Evolutionary conservation across 2,113 vertebrate genomes (phyloP).

Genomic region (Echinops telfairi): DNA sequence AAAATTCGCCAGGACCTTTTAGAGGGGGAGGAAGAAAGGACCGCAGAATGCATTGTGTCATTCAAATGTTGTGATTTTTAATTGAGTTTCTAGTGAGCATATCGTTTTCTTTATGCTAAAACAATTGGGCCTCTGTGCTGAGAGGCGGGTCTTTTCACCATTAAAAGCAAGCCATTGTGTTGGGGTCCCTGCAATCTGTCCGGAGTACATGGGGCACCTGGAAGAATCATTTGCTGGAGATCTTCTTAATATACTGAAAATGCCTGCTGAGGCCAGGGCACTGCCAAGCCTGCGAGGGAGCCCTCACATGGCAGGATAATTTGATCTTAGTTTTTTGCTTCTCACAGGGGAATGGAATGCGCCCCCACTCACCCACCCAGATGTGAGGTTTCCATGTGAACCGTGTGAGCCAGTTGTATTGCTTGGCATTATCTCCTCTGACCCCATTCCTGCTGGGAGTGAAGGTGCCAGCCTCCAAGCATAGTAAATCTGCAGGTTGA

Average conservation of each 20-base stretch:
- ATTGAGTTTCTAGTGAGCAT: slow-evolving; percentile 21
- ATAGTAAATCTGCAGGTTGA: slow-evolving; percentile 57
- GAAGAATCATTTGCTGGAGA: neutral
- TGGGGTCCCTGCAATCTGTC: slow-evolving; percentile 27
- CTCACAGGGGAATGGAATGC: too few relatives aligned
- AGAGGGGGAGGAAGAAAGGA: neutral
- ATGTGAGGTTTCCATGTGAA: neutral
- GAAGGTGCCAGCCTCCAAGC: slow-evolving; percentile 51
- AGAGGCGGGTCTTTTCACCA: neutral
- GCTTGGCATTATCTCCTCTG: neutral
- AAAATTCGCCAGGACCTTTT: neutral
- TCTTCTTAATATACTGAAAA: slow-evolving; percentile 13
- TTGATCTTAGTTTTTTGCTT: neutral
- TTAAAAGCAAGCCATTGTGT: slow-evolving; percentile 46
- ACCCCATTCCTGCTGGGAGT: neutral
- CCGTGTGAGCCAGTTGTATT: neutral
- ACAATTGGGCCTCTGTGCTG: neutral
- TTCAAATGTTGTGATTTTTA: neutral
- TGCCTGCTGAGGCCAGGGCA: neutral
- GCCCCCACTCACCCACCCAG: neutral
- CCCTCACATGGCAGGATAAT: neutral
- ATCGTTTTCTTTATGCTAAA: slow-evolving; percentile 51
- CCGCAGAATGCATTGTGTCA: neutral
- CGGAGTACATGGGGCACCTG: neutral
- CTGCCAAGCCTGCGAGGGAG: neutral